Evolutionary conservation across 2,113 vertebrate species (phyloP), one percentile per base, ranked within the genome.

Genomic region (Nothobranchius furzeri): DNA sequence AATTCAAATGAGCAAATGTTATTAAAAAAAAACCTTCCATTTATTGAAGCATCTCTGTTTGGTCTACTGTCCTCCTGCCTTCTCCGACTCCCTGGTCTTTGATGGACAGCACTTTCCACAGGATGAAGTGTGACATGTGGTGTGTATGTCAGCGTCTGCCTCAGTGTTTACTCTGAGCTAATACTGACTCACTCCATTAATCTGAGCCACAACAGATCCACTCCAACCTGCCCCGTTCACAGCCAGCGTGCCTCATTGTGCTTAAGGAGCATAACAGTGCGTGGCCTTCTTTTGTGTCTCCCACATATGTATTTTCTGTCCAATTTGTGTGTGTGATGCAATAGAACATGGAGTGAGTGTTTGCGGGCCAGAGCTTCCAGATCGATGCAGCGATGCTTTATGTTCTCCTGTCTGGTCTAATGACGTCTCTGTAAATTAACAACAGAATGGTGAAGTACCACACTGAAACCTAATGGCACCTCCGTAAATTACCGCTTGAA

Each of bases 341-440:
- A 79, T 60, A 69, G 72, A 65, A 78, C 58, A 42, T 60, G 66
- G 49, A 60, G 73, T 9, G 42, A 70, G 74, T 49, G 76, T 87
- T 76, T 66, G 61, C 55, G 8, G 67, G 60, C 80, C 62, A 57
- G 71, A 67, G 78, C 73, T 48, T 77, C 52, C 60, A 74, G 83
- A 88, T 90, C 86, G 73, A 91, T 89, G 79, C 65, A 60, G 81
- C 65, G 81, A 83, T 87, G 89, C 70, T 90, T 89, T 89, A 90
- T 83, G 84, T 84, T 64, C 78, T 65, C 70, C 81, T 86, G 89
- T 87, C 86, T 80, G 71, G 12, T 84, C 81, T 88, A 88, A 90
- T 88, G 88, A 88, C 87, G 80, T 72, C 73, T 81, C 82, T 79
- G 89, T 90, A 91, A 89, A 91, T 90, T 91, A 88, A 85, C 77